These are phyloP conservation scores for Pimephales promelas DNA, from an alignment of 2,113 vertebrate genomes.

Conservation along the genomic window DNA sequence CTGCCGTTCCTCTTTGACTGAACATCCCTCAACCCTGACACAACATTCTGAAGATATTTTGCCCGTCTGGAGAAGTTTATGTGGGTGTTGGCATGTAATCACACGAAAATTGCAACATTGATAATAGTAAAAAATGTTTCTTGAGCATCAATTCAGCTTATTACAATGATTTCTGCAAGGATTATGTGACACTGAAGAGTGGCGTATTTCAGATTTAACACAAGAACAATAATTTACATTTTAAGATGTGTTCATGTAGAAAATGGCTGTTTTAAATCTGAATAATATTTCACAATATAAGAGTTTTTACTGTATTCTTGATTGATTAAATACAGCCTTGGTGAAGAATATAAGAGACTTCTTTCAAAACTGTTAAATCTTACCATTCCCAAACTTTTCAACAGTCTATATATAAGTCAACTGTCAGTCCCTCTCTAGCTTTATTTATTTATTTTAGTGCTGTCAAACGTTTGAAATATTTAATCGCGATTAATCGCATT, in stretches of 20 bases:
- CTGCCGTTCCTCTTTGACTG: constrained; percentile 25
- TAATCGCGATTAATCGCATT: too few relatives aligned
- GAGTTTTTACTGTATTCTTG: not conserved
- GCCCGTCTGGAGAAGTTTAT: not conserved
- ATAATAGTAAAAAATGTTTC: not conserved
- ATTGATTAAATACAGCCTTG: not conserved
- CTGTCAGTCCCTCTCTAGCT: not conserved
- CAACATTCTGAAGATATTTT: constrained; percentile 19
- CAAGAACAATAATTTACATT: not conserved
- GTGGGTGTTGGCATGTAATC: not conserved
- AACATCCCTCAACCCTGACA: constrained; percentile 40
- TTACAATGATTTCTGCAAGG: not conserved
- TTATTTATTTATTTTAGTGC: not conserved
- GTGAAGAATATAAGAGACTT: not conserved
- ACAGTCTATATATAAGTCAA: not conserved
- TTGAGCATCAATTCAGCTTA: not conserved
- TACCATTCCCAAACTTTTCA: not conserved
- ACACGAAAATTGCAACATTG: not conserved
- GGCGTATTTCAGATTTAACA: not conserved
- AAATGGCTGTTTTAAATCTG: not conserved
- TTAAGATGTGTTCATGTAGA: not conserved
- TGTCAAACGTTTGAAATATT: too few relatives aligned
- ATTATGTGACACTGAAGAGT: not conserved
- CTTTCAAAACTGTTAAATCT: not conserved
- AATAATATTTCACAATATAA: not conserved